Conservation (phyloP, 1,140 invertebrate genomes). For the Sipha flava region DNA sequence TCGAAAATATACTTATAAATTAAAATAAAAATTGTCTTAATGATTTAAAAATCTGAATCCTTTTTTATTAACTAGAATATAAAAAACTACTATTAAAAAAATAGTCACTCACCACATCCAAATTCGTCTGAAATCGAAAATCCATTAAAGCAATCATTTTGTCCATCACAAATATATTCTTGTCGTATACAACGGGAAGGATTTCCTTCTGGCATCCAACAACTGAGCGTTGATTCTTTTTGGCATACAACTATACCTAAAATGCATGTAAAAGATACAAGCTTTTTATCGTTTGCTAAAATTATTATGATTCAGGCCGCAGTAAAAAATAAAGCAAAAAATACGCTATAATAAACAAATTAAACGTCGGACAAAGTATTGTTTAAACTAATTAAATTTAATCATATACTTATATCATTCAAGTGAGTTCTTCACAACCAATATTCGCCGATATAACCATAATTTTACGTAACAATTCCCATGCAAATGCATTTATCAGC, state of each 20-base stretch:
- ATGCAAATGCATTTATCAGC: too few species aligned
- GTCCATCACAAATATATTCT: conserved; percentile 44
- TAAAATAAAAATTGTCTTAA: not conserved
- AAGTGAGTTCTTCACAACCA: too few species aligned
- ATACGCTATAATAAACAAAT: not conserved
- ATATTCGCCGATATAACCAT: too few species aligned
- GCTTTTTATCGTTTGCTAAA: not conserved
- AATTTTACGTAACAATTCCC: too few species aligned
- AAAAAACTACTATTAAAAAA: too few species aligned
- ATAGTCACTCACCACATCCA: conserved; percentile 43
- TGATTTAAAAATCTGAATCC: not conserved
- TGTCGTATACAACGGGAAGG: conserved; percentile 37
- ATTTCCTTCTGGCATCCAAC: not conserved
- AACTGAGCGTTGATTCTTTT: not conserved
- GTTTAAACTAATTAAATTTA: not conserved
- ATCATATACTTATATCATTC: too few species aligned
- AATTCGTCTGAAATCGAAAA: conserved; percentile 44
- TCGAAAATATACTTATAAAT: too few species aligned
- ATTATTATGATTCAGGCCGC: not conserved
- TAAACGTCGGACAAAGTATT: not conserved
- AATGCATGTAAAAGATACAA: not conserved
- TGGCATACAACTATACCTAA: not conserved
- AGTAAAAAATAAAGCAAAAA: not conserved
- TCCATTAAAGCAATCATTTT: conserved; percentile 45
- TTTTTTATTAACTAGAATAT: too few species aligned